These are phyloP conservation scores for Ciconia nigra DNA, from an alignment of 2,797 vertebrate genomes.

Conservation along the genomic window DNA sequence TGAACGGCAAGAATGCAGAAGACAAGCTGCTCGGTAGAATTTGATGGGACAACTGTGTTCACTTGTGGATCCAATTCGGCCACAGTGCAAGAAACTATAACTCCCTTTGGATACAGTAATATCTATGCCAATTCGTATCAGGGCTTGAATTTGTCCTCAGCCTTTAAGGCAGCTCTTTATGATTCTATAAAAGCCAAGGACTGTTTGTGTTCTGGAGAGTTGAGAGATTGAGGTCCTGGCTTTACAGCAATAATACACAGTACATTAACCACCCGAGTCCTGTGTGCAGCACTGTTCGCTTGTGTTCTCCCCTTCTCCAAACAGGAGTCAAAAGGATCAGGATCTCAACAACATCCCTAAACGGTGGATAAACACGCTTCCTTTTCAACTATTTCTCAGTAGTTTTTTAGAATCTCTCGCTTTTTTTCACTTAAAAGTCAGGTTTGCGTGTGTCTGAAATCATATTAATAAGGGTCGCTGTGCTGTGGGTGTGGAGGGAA, in stretches of 20 bases:
- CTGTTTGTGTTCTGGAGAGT: conserved; percentile 8
- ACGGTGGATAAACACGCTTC: not conserved
- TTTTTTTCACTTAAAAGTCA: not conserved
- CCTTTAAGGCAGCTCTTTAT: conserved; percentile 2
- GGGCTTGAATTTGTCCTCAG: not conserved
- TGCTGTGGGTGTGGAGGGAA: not conserved
- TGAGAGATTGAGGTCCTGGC: conserved; percentile 31
- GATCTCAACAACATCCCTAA: not conserved
- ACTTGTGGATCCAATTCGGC: not conserved
- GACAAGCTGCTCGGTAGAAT: not conserved
- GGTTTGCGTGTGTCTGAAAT: accelerated
- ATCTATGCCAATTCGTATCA: not conserved
- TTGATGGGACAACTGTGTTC: not conserved
- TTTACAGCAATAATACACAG: conserved; percentile 46
- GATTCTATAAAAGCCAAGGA: conserved; percentile 41
- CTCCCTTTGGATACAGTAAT: not conserved
- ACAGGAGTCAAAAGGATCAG: conserved; percentile 10
- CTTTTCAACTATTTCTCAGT: not conserved
- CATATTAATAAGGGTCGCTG: accelerated
- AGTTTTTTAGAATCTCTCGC: not conserved
- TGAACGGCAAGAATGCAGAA: not conserved
- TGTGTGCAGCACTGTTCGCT: not conserved
- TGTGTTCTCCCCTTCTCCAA: conserved; percentile 3
- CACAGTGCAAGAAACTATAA: not conserved
- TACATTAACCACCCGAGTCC: conserved; percentile 37